Evolutionary conservation across 92 coral and sea anemone genomes (phyloP).

Genomic region (Phenganax stokvisi): DNA sequence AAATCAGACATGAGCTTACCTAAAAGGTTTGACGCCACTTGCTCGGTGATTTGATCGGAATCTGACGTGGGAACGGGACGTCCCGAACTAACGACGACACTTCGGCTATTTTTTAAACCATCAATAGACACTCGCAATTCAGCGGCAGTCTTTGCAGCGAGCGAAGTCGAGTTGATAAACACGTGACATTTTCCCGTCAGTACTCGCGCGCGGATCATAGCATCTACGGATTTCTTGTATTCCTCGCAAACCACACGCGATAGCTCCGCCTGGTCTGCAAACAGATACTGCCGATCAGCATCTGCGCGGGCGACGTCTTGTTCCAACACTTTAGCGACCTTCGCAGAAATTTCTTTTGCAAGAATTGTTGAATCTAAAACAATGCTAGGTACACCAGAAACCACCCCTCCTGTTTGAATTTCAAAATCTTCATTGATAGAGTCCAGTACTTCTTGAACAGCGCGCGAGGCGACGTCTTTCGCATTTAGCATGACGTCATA

Average conservation of each 20-base stretch:
- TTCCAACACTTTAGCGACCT: constrained; percentile 9
- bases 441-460: constrained; percentile 34
- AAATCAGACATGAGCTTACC: not conserved
- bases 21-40: constrained; percentile 47
- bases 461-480: constrained; percentile 23
- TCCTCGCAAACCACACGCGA: constrained; percentile 25
- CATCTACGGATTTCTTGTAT: constrained; percentile 37
- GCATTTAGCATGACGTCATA: constrained; percentile 13
- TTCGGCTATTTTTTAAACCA: constrained; percentile 25
- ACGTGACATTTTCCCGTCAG: constrained; percentile 30
- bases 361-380: constrained; percentile 22
- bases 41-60: constrained; percentile 33
- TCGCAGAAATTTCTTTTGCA: constrained; percentile 25
- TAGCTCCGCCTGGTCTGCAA: constrained; percentile 11
- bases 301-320: constrained; percentile 1
- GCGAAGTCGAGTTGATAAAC: constrained; percentile 23
- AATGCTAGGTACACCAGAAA: constrained; percentile 5
- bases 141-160: constrained; percentile 35
- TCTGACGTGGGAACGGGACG: constrained; percentile 33
- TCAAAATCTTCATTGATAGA: constrained; percentile 35
- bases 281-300: constrained; percentile 24
- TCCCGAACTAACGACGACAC: not conserved
- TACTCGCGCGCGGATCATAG: constrained; percentile 31
- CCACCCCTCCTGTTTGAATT: constrained; percentile 31
- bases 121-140: constrained; percentile 25